Conservation (phyloP, 2,888 invertebrate species). For the Caradrina clavipalpis region DNA sequence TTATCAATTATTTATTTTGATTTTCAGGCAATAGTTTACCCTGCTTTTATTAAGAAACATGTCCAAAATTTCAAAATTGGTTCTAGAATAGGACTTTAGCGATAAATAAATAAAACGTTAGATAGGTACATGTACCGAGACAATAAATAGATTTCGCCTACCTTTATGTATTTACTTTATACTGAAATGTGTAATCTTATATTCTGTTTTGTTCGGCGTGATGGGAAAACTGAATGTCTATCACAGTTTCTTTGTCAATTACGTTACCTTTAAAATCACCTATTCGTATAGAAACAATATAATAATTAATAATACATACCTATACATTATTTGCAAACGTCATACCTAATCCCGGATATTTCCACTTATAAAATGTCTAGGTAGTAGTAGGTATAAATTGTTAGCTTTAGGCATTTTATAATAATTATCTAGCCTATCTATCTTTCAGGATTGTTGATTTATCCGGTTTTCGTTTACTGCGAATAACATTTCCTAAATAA, state of each 20-base stretch:
- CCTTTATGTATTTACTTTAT: conserved; percentile 33
- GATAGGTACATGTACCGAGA: conserved; percentile 50
- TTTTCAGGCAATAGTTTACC: conserved; percentile 87
- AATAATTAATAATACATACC: conserved; percentile 37
- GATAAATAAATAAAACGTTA: conserved; percentile 59
- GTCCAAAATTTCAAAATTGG: conserved; percentile 83
- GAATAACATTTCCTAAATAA: conserved; percentile 58
- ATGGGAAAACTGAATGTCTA: conserved; percentile 69
- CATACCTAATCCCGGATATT: conserved; percentile 55
- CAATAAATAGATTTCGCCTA: conserved; percentile 44
- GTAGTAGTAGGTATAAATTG: conserved; percentile 55
- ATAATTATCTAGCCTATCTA: conserved; percentile 62
- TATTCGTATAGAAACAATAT: conserved; percentile 58
- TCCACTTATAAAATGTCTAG: conserved; percentile 59
- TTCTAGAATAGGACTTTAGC: conserved; percentile 78
- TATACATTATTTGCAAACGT: conserved; percentile 56
- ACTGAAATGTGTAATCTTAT: conserved; percentile 39
- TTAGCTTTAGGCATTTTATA: conserved; percentile 62
- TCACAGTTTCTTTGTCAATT: conserved; percentile 75
- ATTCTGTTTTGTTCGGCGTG: conserved; percentile 46
- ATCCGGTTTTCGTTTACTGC: conserved; percentile 56
- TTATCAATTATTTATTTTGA: conserved; percentile 79
- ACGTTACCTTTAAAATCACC: conserved; percentile 56
- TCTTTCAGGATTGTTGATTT: conserved; percentile 54
- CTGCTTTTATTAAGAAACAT: conserved; percentile 86